Percentiles rank a stretch among this genome's conserved stretches.
These are phyloP conservation scores for Tachyglossus aculeatus DNA, from an alignment of 2,797 vertebrate genomes.

Conservation along the genomic window DNA sequence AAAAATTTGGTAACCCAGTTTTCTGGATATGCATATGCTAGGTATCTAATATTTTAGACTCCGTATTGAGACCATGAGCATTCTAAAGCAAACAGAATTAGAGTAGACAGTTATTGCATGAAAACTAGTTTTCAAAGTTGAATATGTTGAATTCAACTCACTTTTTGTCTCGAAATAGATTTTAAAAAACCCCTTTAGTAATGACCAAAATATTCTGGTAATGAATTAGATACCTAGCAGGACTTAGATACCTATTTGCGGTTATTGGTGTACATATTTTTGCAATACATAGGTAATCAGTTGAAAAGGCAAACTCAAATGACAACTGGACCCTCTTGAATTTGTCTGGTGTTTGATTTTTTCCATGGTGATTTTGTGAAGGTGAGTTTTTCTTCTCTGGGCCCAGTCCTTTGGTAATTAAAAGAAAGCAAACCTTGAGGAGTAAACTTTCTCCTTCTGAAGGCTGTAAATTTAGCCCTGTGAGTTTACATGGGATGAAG, in stretches of 20 bases:
- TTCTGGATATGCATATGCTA: constrained; percentile 6
- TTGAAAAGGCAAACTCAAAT: constrained; percentile 47
- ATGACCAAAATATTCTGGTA: constrained; percentile 53
- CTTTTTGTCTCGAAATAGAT: constrained; percentile 49
- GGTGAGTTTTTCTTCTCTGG: too few species aligned
- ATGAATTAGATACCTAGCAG: constrained; percentile 54
- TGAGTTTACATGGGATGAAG: too few species aligned
- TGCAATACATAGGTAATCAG: constrained; percentile 38
- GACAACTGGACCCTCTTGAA: constrained; percentile 19
- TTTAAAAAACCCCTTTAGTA: constrained; percentile 52
- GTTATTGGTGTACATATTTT: too few species aligned
- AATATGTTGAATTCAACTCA: constrained; percentile 55
- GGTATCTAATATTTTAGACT: constrained; percentile 40
- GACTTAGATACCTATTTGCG: too few species aligned
- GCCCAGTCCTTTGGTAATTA: too few species aligned
- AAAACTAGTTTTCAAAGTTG: constrained; percentile 67
- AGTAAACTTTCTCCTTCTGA: too few species aligned
- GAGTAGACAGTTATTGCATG: constrained; percentile 60
- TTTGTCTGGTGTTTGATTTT: too few species aligned
- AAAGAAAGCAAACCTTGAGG: too few species aligned
- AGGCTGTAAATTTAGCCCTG: too few species aligned
- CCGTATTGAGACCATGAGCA: constrained; percentile 65
- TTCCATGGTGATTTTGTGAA: too few species aligned
- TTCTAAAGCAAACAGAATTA: constrained; percentile 63
- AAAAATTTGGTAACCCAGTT: too few species aligned